Percentiles rank a stretch among this genome's conserved stretches.
phyloP scores from a whole-genome alignment of 2,888 invertebrate species.

The Eurytoma californica region DNA sequence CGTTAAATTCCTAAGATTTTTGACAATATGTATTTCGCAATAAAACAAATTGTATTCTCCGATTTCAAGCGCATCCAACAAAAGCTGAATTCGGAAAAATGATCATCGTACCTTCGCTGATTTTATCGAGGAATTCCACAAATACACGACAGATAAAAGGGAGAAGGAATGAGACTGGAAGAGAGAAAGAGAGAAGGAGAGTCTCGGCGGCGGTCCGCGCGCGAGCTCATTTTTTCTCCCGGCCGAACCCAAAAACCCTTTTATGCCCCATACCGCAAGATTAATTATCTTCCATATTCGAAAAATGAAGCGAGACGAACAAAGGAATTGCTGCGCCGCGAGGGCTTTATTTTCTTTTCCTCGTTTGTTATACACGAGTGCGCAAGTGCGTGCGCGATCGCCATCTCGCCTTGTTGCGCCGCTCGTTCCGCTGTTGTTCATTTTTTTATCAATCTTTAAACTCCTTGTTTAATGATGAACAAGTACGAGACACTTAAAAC shows the following conservation, averaged over 20 bases:
- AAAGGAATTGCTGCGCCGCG: constrained; percentile 58
- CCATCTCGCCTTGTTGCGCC: neutral
- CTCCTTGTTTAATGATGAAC: no score
- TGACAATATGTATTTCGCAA: no score
- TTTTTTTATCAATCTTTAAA: no score
- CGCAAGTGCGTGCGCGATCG: constrained; percentile 23
- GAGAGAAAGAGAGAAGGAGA: constrained; percentile 21
- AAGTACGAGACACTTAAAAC: no score
- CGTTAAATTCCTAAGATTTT: no score
- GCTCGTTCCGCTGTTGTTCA: no score
- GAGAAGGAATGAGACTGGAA: constrained; percentile 47
- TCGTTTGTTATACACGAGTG: constrained; percentile 17
- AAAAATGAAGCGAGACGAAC: constrained; percentile 71
- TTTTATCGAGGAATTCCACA: constrained; percentile 48
- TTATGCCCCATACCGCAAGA: constrained; percentile 71
- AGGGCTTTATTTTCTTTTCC: constrained; percentile 27
- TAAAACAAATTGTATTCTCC: constrained; percentile 18
- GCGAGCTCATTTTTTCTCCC: constrained; percentile 72
- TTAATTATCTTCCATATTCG: constrained; percentile 74
- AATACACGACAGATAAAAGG: constrained; percentile 31
- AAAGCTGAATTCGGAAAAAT: constrained; percentile 39
- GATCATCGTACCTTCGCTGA: constrained; percentile 21
- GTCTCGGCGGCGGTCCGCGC: constrained; percentile 10
- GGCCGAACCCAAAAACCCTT: constrained; percentile 74
- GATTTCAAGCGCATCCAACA: constrained; percentile 10